Percentiles rank a stretch among this genome's conserved stretches.
phyloP scores from a whole-genome alignment of 1,140 invertebrate species.

The Hesperophylax magnus region DNA sequence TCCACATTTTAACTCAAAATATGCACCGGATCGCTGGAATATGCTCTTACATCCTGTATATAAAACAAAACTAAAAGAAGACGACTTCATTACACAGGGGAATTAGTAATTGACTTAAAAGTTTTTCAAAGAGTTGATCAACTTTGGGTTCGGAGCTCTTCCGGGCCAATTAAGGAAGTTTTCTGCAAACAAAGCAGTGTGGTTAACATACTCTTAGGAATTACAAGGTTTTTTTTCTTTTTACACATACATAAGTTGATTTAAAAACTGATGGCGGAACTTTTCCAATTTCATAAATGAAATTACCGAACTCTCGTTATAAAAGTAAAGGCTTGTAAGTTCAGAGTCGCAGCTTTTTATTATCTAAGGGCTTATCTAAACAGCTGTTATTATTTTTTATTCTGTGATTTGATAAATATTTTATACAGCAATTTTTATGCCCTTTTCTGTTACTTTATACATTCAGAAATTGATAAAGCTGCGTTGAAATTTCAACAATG shows the following conservation, averaged over 20 bases:
- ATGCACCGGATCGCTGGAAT: too few relatives aligned
- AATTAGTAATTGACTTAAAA: slow-evolving; percentile 43
- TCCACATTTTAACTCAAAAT: too few relatives aligned
- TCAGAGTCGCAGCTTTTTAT: too few relatives aligned
- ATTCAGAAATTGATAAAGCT: too few relatives aligned
- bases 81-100: not conserved
- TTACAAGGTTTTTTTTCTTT: not conserved
- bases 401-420: too few relatives aligned
- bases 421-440: too few relatives aligned
- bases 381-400: too few relatives aligned
- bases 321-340: not conserved
- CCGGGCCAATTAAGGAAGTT: slow-evolving; percentile 40
- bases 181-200: slow-evolving; percentile 23
- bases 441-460: too few relatives aligned
- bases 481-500: too few relatives aligned
- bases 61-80: not conserved
- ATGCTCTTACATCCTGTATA: not conserved
- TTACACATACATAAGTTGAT: not conserved
- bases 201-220: not conserved
- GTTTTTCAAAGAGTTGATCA: slow-evolving; percentile 29
- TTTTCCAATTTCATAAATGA: not conserved
- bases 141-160: slow-evolving; percentile 13
- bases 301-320: not conserved
- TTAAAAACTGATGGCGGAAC: not conserved
- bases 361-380: too few relatives aligned